Percentiles rank a stretch among this genome's conserved stretches.
These are phyloP conservation scores for Nesidiocoris tenuis DNA, from an alignment of 2,888 invertebrate species.

Conservation along the genomic window DNA sequence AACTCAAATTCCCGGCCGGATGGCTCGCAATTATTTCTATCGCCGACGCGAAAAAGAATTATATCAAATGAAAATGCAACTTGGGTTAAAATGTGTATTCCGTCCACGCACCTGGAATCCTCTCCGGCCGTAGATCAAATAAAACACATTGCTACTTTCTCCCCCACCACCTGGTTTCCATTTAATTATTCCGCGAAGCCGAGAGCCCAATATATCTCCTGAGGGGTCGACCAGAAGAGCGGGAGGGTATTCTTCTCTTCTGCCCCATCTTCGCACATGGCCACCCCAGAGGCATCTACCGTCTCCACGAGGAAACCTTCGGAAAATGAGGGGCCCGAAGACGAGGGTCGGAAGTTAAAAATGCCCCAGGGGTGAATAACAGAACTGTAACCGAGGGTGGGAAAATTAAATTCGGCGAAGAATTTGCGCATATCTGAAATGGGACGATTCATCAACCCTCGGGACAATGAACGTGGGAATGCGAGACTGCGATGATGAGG, in stretches of 20 bases:
- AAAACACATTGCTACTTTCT: conserved; percentile 29
- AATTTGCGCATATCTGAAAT: conserved; percentile 18
- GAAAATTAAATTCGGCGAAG: conserved; percentile 29
- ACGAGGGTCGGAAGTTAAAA: conserved; percentile 3
- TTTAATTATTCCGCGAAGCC: conserved; percentile 39
- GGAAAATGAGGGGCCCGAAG: background rate
- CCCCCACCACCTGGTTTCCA: conserved; percentile 34
- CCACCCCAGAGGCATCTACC: conserved; percentile 1
- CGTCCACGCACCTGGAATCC: conserved; percentile 41
- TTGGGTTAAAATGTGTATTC: conserved; percentile 26
- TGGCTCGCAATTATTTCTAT: background rate
- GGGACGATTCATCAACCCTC: background rate
- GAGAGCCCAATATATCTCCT: conserved; percentile 35
- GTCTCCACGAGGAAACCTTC: background rate
- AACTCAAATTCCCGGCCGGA: too few species aligned
- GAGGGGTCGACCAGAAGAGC: background rate
- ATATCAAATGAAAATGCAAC: conserved; percentile 32
- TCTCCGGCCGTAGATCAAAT: conserved; percentile 34
- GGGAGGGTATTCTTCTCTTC: conserved; percentile 12
- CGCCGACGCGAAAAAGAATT: background rate
- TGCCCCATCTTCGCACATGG: background rate
- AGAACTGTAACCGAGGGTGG: background rate
- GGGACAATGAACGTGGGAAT: too few species aligned
- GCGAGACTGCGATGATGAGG: background rate
- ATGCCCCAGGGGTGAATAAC: conserved; percentile 31